phyloP scores from a whole-genome alignment of 23 tunicate genomes.

The Trididemnum miniatum region DNA sequence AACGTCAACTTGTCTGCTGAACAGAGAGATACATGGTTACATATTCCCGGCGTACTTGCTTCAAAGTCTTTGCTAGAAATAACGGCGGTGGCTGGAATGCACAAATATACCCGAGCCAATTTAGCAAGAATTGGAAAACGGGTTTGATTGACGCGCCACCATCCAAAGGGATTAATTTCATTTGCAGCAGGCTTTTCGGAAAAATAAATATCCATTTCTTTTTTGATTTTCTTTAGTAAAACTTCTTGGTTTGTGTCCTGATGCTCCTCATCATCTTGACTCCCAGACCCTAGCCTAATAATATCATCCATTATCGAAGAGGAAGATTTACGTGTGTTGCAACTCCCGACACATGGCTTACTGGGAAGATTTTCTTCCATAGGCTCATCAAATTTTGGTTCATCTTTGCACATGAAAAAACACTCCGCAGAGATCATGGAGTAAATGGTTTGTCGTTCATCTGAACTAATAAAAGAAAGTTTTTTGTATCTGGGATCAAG shows the following conservation, averaged over 20 bases:
- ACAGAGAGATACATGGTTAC: conserved; percentile 1
- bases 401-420: conserved; percentile 21
- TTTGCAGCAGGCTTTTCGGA: background rate
- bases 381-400: background rate
- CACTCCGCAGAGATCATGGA: conserved; percentile 26
- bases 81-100: conserved; percentile 34
- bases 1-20: too few species aligned
- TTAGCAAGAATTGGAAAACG: conserved; percentile 27
- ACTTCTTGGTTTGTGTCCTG: background rate
- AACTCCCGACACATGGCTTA: background rate
- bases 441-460: conserved; percentile 9
- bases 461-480: conserved; percentile 15
- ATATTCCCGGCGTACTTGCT: background rate
- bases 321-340: background rate
- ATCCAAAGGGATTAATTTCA: conserved; percentile 20
- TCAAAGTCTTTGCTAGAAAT: background rate
- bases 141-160: conserved; percentile 36
- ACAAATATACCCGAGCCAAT: conserved; percentile 35
- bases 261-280: conserved; percentile 25
- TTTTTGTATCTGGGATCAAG: conserved; percentile 41
- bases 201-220: conserved; percentile 36
- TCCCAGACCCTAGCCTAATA: conserved; percentile 27
- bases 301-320: background rate
- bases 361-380: background rate
- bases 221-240: conserved; percentile 12